Percentiles rank a stretch among this genome's conserved stretches.
These are phyloP conservation scores for Anthonomus grandis DNA, from an alignment of 1,140 invertebrate species.

Conservation along the genomic window DNA sequence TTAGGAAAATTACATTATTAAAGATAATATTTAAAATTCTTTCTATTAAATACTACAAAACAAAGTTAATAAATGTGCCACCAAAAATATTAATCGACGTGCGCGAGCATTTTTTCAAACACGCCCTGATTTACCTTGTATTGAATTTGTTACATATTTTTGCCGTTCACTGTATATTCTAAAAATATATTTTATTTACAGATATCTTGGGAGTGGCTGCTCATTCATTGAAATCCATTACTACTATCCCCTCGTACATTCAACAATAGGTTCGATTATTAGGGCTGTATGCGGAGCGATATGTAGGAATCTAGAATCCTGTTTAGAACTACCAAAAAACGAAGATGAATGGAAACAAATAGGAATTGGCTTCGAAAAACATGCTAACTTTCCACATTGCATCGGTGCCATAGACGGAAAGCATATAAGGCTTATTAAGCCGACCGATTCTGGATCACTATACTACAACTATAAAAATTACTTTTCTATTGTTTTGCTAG, in stretches of 20 bases:
- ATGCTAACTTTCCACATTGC: constrained; percentile 46
- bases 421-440: constrained; percentile 45
- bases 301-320: constrained; percentile 39
- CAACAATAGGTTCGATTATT: constrained; percentile 29
- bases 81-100: too few relatives aligned
- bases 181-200: constrained; percentile 23
- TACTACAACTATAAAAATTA: constrained; percentile 42
- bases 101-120: too few relatives aligned
- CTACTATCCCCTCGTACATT: constrained; percentile 27
- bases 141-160: too few relatives aligned
- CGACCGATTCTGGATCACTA: constrained; percentile 39
- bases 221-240: constrained; percentile 34
- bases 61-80: too few relatives aligned
- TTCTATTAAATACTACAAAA: too few relatives aligned
- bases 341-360: constrained; percentile 35
- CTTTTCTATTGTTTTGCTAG: constrained; percentile 39
- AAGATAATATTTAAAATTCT: too few relatives aligned
- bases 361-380: constrained; percentile 24
- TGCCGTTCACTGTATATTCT: too few relatives aligned
- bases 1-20: too few relatives aligned
- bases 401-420: constrained; percentile 49
- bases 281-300: constrained; percentile 38
- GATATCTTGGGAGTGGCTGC: constrained; percentile 32
- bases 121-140: too few relatives aligned
- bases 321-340: background rate